Conservation (phyloP, 92 coral and sea anemone genomes). For the Muricea muricata region DNA sequence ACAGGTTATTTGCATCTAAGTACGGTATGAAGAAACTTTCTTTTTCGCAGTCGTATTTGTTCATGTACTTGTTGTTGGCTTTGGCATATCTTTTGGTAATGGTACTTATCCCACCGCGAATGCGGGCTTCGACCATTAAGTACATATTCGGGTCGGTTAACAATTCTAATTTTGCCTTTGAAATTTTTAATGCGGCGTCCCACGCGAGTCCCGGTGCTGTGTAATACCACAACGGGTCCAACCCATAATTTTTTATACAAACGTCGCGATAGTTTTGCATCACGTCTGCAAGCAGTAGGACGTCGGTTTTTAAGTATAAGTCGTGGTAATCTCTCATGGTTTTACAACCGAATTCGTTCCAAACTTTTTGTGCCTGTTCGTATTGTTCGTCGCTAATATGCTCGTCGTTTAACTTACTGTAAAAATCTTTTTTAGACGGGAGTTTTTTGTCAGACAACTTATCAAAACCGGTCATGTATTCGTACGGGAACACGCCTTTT, state of each 20-base stretch:
- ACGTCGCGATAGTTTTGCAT: constrained; percentile 3
- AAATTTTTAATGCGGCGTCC: constrained; percentile 29
- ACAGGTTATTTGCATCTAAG: too few relatives aligned
- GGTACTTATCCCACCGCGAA: constrained; percentile 1
- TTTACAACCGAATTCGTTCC: not conserved
- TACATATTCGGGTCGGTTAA: constrained; percentile 14
- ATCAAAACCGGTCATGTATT: not conserved
- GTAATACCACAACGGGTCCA: constrained; percentile 16
- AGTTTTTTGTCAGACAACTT: not conserved
- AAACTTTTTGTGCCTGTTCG: not conserved
- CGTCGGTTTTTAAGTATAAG: constrained; percentile 20
- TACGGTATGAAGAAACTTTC: too few relatives aligned
- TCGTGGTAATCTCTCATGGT: constrained; percentile 18
- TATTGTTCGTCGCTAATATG: not conserved
- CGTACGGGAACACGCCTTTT: not conserved
- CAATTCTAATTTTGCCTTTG: not conserved
- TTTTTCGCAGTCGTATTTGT: too few relatives aligned
- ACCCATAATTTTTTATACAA: not conserved
- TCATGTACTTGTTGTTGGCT: not conserved
- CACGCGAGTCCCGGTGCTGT: constrained; percentile 33
- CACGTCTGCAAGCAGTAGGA: constrained; percentile 4
- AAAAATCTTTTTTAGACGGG: not conserved
- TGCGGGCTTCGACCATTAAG: not conserved
- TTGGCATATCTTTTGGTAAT: not conserved
- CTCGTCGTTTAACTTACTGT: not conserved